Conservation (phyloP, 2,113 vertebrate species). For the Promerops cafer region DNA sequence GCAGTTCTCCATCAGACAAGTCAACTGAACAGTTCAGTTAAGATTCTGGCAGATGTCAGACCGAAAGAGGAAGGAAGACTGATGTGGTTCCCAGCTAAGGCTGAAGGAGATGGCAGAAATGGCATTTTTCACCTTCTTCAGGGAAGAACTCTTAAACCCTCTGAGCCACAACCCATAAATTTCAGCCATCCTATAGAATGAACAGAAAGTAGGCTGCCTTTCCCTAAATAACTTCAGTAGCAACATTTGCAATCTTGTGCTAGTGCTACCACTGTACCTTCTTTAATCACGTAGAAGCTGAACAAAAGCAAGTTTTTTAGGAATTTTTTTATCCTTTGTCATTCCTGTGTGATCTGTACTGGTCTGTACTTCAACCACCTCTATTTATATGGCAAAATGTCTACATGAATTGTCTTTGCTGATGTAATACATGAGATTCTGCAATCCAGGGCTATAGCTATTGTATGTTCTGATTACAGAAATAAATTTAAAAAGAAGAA, state of each 20-base stretch:
- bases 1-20: not conserved
- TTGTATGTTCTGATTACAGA: not conserved
- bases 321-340: not conserved
- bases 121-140: not conserved
- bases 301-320: not conserved
- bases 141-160: not conserved
- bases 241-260: not conserved
- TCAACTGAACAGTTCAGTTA: not conserved
- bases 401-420: not conserved
- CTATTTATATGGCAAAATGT: not conserved
- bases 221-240: not conserved
- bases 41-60: not conserved
- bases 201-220: not conserved
- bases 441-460: not conserved
- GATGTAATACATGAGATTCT: not conserved
- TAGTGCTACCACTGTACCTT: not conserved
- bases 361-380: not conserved
- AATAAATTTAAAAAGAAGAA: not conserved
- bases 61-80: not conserved
- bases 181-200: not conserved
- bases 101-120: not conserved
- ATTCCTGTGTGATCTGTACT: not conserved
- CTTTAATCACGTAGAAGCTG: not conserved
- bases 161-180: not conserved
- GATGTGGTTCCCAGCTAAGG: not conserved